A percentile compares a stretch with the other conserved stretches of the same genome.
Evolutionary conservation across 2,888 invertebrate genomes (phyloP).

Genomic region (Lamellibrachia columna): DNA sequence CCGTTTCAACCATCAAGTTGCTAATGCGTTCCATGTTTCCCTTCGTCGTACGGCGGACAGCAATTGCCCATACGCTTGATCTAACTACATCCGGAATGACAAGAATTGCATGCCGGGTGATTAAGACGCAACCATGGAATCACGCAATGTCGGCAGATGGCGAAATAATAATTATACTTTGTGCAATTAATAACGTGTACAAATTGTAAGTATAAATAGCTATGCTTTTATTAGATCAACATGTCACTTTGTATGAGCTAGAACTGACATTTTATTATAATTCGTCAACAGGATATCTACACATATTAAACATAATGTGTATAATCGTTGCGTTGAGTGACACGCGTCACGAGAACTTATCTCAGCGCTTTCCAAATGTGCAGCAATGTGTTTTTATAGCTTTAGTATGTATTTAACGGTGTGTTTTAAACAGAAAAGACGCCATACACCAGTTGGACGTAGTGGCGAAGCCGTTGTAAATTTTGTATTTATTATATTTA

Average conservation of each 20-base stretch:
- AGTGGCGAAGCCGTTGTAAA: not conserved
- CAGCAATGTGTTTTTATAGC: not conserved
- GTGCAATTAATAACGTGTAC: not conserved
- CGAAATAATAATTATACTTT: no score
- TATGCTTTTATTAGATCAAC: not conserved
- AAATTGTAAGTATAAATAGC: not conserved
- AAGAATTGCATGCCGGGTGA: not conserved
- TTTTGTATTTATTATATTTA: slow-evolving; percentile 1
- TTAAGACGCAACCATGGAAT: not conserved
- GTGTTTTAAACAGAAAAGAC: not conserved
- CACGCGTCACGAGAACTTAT: not conserved
- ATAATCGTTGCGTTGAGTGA: not conserved
- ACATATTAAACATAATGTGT: not conserved
- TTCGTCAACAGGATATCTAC: not conserved
- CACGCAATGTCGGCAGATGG: not conserved
- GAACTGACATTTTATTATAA: not conserved
- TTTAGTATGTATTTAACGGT: not conserved
- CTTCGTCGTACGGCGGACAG: not conserved
- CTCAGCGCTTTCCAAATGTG: not conserved
- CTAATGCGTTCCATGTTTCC: not conserved
- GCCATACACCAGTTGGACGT: not conserved
- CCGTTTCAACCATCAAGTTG: not conserved
- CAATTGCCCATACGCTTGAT: not conserved
- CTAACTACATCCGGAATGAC: not conserved
- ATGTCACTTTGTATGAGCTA: not conserved